Conservation (phyloP, 2,113 vertebrate species). For the Strigops habroptila region DNA sequence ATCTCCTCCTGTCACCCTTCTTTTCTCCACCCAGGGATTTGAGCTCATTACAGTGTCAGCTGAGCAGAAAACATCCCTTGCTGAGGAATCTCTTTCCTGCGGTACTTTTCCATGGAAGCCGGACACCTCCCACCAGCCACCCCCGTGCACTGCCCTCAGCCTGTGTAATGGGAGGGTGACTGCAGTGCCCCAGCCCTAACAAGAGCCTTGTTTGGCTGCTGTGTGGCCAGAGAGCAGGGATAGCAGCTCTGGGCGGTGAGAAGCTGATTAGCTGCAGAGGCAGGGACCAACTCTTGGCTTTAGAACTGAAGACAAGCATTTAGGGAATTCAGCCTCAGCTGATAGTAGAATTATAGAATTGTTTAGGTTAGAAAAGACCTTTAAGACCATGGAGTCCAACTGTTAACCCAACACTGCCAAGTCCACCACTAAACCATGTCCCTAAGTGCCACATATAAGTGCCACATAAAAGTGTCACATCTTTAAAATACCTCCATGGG, state of each 20-base stretch:
- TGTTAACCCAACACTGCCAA: not conserved
- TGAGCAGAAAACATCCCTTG: slow-evolving; percentile 21
- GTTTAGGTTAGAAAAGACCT: not conserved
- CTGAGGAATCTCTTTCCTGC: not conserved
- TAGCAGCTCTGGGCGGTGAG: not conserved
- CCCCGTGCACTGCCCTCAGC: not conserved
- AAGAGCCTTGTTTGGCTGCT: not conserved
- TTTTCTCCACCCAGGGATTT: not conserved
- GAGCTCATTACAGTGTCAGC: slow-evolving; percentile 21
- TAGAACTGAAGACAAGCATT: not conserved
- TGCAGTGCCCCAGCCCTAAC: not conserved
- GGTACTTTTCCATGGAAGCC: not conserved
- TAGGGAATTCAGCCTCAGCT: not conserved
- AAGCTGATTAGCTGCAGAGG: not conserved
- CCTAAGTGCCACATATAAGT: not conserved
- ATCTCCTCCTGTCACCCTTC: slow-evolving; percentile 14
- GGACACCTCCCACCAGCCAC: not conserved
- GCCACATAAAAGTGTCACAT: not conserved
- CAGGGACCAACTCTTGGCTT: not conserved
- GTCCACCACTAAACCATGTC: not conserved
- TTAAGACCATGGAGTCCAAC: not conserved
- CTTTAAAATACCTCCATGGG: not conserved
- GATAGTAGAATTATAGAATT: not conserved
- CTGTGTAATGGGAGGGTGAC: not conserved
- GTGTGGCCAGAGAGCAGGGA: not conserved